Percentiles rank a stretch among this genome's conserved stretches.
Conservation (phyloP, 1,140 invertebrate species). For the Magallana ariakensis region DNA sequence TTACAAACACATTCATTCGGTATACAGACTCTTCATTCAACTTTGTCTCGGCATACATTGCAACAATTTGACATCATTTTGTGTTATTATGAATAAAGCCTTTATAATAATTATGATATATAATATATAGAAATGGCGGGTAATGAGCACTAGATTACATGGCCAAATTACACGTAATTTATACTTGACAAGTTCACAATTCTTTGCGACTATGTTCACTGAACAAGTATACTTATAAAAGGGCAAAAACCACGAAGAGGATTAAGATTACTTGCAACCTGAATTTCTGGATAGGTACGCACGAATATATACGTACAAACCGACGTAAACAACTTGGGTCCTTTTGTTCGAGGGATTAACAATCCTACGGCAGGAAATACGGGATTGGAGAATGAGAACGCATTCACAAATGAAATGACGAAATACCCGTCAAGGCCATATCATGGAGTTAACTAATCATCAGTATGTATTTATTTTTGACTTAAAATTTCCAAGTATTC, state of each 20-base stretch:
- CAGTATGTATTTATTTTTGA: neutral
- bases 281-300: neutral
- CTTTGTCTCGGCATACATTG: neutral
- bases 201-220: neutral
- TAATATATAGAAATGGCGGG: neutral
- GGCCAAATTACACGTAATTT: neutral
- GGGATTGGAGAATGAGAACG: slow-evolving; percentile 5
- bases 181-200: neutral
- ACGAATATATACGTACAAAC: neutral
- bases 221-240: neutral
- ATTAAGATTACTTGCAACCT: neutral
- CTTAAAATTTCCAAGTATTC: neutral
- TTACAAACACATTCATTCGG: neutral
- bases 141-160: neutral
- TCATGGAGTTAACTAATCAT: neutral
- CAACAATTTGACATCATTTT: neutral
- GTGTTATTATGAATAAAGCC: neutral
- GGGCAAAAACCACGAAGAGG: neutral
- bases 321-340: neutral
- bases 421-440: neutral
- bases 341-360: slow-evolving; percentile 1
- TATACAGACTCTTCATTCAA: neutral
- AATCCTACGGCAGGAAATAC: neutral
- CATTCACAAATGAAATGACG: neutral
- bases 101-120: neutral